Evolutionary conservation across 1,140 invertebrate genomes (phyloP).

Genomic region (Papilio aristodemus): DNA sequence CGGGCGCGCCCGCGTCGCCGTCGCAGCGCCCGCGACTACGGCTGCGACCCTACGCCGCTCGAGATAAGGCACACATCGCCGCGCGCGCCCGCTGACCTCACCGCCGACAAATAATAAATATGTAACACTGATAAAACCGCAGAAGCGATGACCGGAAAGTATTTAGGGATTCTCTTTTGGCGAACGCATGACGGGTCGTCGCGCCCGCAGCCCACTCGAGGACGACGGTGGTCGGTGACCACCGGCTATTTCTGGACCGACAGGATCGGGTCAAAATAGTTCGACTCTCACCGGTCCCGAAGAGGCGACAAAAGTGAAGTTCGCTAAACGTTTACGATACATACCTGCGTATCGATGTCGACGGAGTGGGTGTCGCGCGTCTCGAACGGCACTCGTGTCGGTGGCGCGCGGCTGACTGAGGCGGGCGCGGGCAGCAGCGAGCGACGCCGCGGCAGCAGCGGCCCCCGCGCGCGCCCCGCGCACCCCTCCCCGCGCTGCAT

Average conservation of each 20-base stretch:
- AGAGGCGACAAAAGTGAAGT: slow-evolving; percentile 45
- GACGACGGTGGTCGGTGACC: slow-evolving; percentile 38
- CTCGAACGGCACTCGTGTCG: slow-evolving; percentile 65
- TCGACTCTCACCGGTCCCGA: slow-evolving; percentile 23
- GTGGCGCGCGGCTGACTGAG: slow-evolving; percentile 72
- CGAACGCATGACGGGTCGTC: slow-evolving; percentile 57
- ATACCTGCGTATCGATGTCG: slow-evolving; percentile 61
- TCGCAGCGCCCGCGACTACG: slow-evolving; percentile 35
- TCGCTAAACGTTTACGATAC: slow-evolving; percentile 47
- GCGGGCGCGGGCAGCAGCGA: slow-evolving; percentile 57
- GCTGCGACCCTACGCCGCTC: slow-evolving; percentile 64
- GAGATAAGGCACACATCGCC: slow-evolving; percentile 72
- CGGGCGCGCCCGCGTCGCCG: slow-evolving; percentile 54
- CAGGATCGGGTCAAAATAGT: slow-evolving; percentile 37
- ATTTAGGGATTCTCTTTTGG: slow-evolving; percentile 69
- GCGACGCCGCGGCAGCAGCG: slow-evolving; percentile 67
- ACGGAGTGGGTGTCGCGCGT: slow-evolving; percentile 56
- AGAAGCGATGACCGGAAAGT: slow-evolving; percentile 76
- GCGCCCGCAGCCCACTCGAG: slow-evolving; percentile 46
- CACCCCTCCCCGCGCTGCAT: slow-evolving; percentile 54
- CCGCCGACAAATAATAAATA: slow-evolving; percentile 79
- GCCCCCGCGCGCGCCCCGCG: slow-evolving; percentile 63
- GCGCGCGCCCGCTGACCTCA: slow-evolving; percentile 69
- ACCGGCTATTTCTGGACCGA: slow-evolving; percentile 56
- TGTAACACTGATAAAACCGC: slow-evolving; percentile 78